Evolutionary conservation across 2,797 vertebrate genomes (phyloP).

Genomic region (Oreonectes daqikongensis): DNA sequence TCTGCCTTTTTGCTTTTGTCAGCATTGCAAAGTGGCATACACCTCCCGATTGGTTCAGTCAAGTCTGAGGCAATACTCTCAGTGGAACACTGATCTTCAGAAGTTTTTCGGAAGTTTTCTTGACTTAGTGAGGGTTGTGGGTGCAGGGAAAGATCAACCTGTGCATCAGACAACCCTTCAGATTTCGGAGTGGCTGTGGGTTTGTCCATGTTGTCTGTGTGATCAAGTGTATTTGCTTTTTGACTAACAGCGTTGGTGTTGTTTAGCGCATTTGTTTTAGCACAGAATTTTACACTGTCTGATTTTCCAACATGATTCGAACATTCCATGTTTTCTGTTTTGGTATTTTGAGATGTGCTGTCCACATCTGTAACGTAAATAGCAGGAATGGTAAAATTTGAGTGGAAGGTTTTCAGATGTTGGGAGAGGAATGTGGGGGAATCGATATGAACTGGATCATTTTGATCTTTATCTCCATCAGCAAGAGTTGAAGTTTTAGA

Average conservation of each 20-base stretch:
- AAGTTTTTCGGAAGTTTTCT: conserved; percentile 3
- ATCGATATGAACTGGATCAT: conserved; percentile 36
- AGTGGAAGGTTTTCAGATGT: conserved; percentile 45
- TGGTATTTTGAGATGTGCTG: conserved; percentile 18
- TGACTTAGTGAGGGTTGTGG: background rate
- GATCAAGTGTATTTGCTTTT: background rate
- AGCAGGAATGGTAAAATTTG: conserved; percentile 51
- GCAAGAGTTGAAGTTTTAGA: conserved; percentile 59
- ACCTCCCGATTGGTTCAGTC: conserved; percentile 12
- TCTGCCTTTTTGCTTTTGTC: conserved; percentile 3
- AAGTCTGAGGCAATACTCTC: background rate
- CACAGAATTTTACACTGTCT: conserved; percentile 43
- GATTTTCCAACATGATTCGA: conserved; percentile 2
- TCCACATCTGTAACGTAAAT: conserved; percentile 53
- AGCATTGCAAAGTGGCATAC: background rate
- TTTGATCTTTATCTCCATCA: conserved; percentile 61
- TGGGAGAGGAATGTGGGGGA: conserved; percentile 36
- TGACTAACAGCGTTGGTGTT: conserved; percentile 1
- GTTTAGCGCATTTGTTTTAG: conserved; percentile 29
- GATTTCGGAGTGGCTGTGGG: background rate
- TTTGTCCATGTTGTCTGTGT: background rate
- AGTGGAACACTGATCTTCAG: conserved; percentile 44
- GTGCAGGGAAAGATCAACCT: background rate
- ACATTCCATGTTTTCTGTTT: conserved; percentile 17
- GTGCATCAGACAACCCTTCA: background rate